A percentile compares a stretch with the other conserved stretches of the same genome.
phyloP scores from a whole-genome alignment of 2,113 vertebrate species.

The Callipepla californica region DNA sequence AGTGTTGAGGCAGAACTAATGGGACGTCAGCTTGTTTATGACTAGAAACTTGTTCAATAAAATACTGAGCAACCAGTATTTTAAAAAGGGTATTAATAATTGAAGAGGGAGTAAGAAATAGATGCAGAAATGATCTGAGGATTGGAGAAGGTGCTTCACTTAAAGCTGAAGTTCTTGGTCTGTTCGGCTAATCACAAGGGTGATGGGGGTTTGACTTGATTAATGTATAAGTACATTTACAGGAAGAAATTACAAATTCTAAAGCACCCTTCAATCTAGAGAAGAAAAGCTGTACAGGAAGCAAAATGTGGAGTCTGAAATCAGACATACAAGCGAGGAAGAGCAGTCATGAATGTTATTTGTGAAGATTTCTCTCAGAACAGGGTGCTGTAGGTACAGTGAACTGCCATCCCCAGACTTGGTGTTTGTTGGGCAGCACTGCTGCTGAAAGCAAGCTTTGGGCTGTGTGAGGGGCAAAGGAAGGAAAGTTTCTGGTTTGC shows the following conservation, averaged over 20 bases:
- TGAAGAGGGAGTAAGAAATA: conserved; percentile 29
- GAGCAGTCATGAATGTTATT: neutral
- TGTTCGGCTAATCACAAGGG: conserved; percentile 27
- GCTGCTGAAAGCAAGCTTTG: neutral
- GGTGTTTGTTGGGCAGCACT: neutral
- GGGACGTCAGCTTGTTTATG: neutral
- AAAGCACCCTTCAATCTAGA: neutral
- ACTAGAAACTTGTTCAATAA: neutral
- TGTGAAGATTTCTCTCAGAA: conserved; percentile 43
- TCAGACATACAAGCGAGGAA: neutral
- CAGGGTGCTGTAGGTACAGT: neutral
- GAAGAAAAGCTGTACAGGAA: neutral
- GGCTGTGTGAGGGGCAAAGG: neutral
- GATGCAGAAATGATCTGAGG: conserved; percentile 5
- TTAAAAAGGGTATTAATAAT: conserved; percentile 12
- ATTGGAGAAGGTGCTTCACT: conserved; percentile 33
- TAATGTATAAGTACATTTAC: conserved; percentile 5
- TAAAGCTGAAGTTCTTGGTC: conserved; percentile 23
- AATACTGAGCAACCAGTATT: conserved; percentile 3
- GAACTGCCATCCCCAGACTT: conserved; percentile 18
- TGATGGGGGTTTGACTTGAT: conserved; percentile 27
- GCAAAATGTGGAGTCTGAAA: neutral
- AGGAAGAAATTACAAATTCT: conserved; percentile 29
- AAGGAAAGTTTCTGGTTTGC: neutral
- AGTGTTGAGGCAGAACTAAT: neutral